Conservation (phyloP, 2,797 vertebrate species). For the Chelonia mydas region DNA sequence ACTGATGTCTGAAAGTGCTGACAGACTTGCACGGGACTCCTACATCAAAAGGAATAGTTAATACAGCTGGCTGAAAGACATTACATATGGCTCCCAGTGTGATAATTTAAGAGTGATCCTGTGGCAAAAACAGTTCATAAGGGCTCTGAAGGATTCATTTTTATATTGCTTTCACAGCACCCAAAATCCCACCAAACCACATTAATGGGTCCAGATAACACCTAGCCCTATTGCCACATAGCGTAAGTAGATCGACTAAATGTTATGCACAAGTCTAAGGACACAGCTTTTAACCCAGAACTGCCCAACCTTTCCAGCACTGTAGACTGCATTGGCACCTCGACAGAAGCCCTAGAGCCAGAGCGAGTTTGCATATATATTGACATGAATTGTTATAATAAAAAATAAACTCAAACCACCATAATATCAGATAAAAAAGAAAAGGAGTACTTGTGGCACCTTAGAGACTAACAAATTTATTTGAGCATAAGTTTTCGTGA, state of each 20-base stretch:
- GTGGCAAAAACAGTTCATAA: neutral
- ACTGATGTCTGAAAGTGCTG: neutral
- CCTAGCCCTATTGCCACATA: neutral
- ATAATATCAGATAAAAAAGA: neutral
- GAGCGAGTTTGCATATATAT: conserved; percentile 13
- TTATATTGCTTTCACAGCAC: neutral
- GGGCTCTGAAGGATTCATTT: neutral
- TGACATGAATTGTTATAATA: conserved; percentile 15
- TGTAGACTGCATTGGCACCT: neutral
- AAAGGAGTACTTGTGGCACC: no score
- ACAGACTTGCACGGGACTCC: neutral
- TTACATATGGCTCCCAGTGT: neutral
- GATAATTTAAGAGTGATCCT: neutral
- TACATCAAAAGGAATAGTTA: conserved; percentile 30
- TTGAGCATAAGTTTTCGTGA: no score
- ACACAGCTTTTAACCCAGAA: neutral
- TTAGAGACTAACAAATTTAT: no score
- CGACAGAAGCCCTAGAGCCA: conserved; percentile 43
- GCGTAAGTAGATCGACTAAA: neutral
- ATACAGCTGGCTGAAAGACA: neutral
- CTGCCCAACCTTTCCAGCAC: neutral
- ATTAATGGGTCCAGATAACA: neutral
- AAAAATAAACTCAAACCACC: conserved; percentile 43
- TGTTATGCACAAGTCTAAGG: neutral
- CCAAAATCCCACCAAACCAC: neutral